Evolutionary conservation across 2,113 vertebrate genomes (phyloP), one percentile per base, ranked within the genome.

Genomic region (Callipepla squamata): DNA sequence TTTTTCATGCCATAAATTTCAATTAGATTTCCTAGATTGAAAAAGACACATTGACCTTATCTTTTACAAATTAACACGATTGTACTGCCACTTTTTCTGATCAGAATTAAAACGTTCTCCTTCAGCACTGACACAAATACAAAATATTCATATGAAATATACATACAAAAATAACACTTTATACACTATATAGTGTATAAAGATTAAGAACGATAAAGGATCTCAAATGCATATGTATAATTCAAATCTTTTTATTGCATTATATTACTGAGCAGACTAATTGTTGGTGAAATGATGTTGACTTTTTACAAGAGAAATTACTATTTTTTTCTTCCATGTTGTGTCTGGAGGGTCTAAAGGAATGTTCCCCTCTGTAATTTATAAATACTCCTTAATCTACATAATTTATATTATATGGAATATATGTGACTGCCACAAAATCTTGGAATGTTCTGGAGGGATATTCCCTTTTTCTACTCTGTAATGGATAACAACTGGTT

Each of bases 1-100:
- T 96, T 94, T 96, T 92, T 45, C 74, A 87, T 82, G 92, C 75
- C 93, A 93, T 96, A 94, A 94, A 96, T 96, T 95, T 80, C 58
- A 91, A 7, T 93, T 59, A 90, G 80, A 62, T 74, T 68, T 85
- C 83, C 74, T 82, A 69, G 67, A 87, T 11, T 89, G 80, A 96
- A 96, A 93, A 91, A 85, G 84, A 87, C 86, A 84, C 42, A 89
- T 73, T 81, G 92, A 66, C 70, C 34, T 95, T 94, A 94, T 95
- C 95, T 93, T 96, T 90, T 82, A 92, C 93, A 96, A 93, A 92
- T 89, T 76, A 93, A 89, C 70, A 93, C 74, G 86, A 92, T 58
- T 72, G 77, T 58, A 80, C n/a, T 84, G 88, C 48, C n/a, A 48
- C 65, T 95, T 92, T 85, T 87, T 93, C 80, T 2, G 2, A 81